Conservation (phyloP, 1,140 invertebrate genomes). For the Leptinotarsa defecta region DNA sequence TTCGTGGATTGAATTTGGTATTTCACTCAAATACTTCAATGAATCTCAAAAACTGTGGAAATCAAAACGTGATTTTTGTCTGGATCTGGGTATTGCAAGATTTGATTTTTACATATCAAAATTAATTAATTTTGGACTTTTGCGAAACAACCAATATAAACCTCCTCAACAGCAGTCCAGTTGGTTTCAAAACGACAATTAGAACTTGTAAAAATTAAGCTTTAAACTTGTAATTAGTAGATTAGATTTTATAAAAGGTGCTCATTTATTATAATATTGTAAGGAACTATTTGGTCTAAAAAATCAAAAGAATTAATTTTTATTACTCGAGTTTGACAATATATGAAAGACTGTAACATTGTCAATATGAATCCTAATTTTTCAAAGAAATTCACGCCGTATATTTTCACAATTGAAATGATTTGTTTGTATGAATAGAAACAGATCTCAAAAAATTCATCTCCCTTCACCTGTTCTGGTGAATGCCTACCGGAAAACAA, state of each 20-base stretch:
- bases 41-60: no score
- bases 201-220: conserved; percentile 41
- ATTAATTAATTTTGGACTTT: conserved; percentile 33
- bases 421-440: background rate
- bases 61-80: background rate
- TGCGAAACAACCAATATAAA: conserved; percentile 38
- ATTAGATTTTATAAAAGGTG: conserved; percentile 42
- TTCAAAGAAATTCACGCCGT: background rate
- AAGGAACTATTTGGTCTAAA: conserved; percentile 23
- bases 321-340: conserved; percentile 25
- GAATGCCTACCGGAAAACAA: no score
- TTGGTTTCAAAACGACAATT: conserved; percentile 27
- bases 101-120: conserved; percentile 40
- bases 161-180: conserved; percentile 37
- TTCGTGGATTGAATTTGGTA: no score
- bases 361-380: background rate
- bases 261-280: conserved; percentile 43
- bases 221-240: conserved; percentile 33
- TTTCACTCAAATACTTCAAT: no score
- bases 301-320: conserved; percentile 21
- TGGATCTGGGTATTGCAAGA: background rate
- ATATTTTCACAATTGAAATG: background rate
- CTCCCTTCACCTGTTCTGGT: no score
- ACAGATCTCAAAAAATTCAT: background rate
- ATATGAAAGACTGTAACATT: conserved; percentile 15